phyloP scores from a whole-genome alignment of 1,140 invertebrate genomes.

The Drosophila burlai region DNA sequence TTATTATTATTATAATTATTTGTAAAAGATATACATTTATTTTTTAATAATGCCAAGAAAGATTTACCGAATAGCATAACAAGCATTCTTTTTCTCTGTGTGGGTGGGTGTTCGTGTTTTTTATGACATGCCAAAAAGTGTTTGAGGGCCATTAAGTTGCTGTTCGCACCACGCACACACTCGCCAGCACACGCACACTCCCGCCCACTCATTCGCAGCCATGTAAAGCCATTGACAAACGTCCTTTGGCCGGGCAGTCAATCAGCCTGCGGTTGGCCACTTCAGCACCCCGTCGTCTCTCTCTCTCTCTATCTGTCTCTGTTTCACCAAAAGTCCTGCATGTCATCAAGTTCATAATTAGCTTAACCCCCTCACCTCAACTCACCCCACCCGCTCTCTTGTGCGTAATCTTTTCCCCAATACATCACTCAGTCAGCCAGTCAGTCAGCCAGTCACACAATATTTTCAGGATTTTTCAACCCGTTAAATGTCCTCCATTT shows the following conservation, averaged over 20 bases:
- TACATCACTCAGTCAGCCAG: conserved; percentile 56
- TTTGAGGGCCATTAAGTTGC: conserved; percentile 80
- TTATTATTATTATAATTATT: no score
- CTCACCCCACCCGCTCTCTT: conserved; percentile 3
- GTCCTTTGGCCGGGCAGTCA: conserved; percentile 39
- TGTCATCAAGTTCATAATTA: conserved; percentile 77
- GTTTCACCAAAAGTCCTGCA: conserved; percentile 44
- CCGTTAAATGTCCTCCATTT: conserved; percentile 41
- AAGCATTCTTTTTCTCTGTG: conserved; percentile 12
- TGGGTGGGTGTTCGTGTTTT: conserved; percentile 61
- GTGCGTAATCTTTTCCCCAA: conserved; percentile 51
- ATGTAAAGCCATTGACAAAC: conserved; percentile 50
- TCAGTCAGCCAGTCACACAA: conserved; percentile 45
- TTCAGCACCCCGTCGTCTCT: conserved; percentile 22
- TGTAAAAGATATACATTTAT: background rate
- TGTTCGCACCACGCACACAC: conserved; percentile 63
- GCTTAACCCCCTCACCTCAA: conserved; percentile 30
- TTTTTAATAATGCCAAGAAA: background rate
- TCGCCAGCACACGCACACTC: conserved; percentile 21
- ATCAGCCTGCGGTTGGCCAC: conserved; percentile 41
- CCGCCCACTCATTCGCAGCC: conserved; percentile 13
- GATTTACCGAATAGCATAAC: background rate
- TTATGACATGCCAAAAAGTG: conserved; percentile 82
- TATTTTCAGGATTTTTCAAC: conserved; percentile 65
- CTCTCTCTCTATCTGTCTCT: conserved; percentile 22